Conservation (phyloP, 2,888 invertebrate genomes). For the Epirrhoe alternata region DNA sequence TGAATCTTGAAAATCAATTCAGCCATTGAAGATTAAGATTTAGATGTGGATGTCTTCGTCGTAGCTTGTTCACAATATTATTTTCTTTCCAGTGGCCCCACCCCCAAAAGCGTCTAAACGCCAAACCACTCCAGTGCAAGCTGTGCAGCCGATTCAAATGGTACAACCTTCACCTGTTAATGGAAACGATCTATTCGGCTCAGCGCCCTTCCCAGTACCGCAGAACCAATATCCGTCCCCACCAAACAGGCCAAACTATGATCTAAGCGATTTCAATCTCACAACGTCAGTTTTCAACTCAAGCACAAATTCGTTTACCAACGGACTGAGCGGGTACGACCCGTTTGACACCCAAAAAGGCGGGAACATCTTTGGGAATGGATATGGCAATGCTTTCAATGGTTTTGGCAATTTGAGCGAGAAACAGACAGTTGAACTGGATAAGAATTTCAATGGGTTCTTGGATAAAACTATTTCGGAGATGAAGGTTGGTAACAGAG, state of each 20-base stretch:
- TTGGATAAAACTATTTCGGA: constrained; percentile 93
- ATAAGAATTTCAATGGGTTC: constrained; percentile 90
- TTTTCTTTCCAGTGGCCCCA: constrained; percentile 87
- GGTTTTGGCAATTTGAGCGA: constrained; percentile 80
- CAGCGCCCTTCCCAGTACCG: constrained; percentile 87
- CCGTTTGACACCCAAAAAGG: constrained; percentile 93
- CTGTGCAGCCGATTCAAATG: constrained; percentile 41
- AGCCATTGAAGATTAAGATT: no score
- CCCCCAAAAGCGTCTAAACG: constrained; percentile 92
- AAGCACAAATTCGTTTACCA: constrained; percentile 67
- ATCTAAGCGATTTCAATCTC: constrained; percentile 76
- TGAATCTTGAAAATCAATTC: no score
- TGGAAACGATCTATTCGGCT: constrained; percentile 92
- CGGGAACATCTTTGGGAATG: constrained; percentile 74
- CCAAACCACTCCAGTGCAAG: constrained; percentile 62
- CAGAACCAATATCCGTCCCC: constrained; percentile 46
- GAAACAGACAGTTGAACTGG: constrained; percentile 75
- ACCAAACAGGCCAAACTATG: constrained; percentile 75
- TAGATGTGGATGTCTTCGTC: no score
- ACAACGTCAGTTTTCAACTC: constrained; percentile 78
- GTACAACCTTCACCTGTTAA: constrained; percentile 55
- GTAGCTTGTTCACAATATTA: neutral
- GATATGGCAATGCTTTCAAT: constrained; percentile 72
- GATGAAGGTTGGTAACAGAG: constrained; percentile 89
- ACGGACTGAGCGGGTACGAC: constrained; percentile 85